Base-by-base conservation (phyloP, 2,797 vertebrate species). In the Ibycter americanus region DNA sequence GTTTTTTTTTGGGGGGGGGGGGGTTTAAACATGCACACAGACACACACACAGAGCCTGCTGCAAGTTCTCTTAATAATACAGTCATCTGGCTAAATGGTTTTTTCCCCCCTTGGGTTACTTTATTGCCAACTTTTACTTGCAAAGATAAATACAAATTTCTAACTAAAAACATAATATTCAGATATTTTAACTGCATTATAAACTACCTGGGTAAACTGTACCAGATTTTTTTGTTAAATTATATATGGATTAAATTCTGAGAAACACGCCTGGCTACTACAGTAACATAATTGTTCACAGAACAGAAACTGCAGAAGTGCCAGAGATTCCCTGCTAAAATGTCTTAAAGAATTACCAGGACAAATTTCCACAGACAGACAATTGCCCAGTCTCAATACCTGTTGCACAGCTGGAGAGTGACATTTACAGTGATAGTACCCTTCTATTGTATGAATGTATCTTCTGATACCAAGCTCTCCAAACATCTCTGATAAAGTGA, bases 401-500 rank as follows among this genome's bases (percentile, higher is more conserved):
- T 29, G 25, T 6, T 66, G 17, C 61, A 32, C 59, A 86, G 44
- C 34, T 47, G 59, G 19, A 40, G 15, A 7, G 42, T 21, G 42
- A 18, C 32, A 63, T 32, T 59, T n/a, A 19, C 0, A 0, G 59
- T 21, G 74, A 19, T 3, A 31, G 51, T 38, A 62, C 6, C 4
- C 17, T 80, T 63, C 46, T 54, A 3, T 6, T 26, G 44, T 16
- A 56, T 26, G 11, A 71, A 38, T 20, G 17, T 27, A 49, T 63
- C n/a, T 29, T 66, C 47, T 74, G 20, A 19, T 25, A 34, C 2
- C 0, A 8, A 56, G 27, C 7, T 8, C 74, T 65, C 36, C 82
- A 72, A 80, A 54, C 56, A 31, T 11, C 56, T 62, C 61, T 49
- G 73, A 61, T 68, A 25, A 21, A 72, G 66, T 55, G 54, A 68